These are phyloP conservation scores for Silurus meridionalis DNA, from an alignment of 2,113 vertebrate species.

Conservation along the genomic window DNA sequence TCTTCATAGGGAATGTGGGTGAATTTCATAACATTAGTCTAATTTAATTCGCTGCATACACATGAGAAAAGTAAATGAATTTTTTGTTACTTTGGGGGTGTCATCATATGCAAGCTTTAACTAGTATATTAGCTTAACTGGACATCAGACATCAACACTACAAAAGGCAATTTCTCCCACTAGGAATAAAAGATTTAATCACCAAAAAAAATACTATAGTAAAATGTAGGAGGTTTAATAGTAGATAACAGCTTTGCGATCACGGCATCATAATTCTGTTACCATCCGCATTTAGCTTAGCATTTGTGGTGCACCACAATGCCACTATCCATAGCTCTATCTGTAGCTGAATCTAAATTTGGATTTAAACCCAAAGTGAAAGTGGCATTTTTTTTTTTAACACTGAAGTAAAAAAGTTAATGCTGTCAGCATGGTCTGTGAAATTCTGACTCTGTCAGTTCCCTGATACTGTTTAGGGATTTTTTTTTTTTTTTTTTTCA, in stretches of 20 bases:
- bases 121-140: not conserved
- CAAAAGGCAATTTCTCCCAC: not conserved
- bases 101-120: not conserved
- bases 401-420: not conserved
- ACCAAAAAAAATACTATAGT: not conserved
- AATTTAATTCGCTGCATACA: not conserved
- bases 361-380: not conserved
- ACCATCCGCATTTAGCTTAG: not conserved
- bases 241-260: not conserved
- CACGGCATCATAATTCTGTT: not conserved
- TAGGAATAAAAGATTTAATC: not conserved
- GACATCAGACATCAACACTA: too few relatives aligned
- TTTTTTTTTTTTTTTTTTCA: not conserved
- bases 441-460: not conserved
- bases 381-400: not conserved
- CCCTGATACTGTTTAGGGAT: not conserved
- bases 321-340: not conserved
- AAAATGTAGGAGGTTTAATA: not conserved
- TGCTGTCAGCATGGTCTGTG: not conserved
- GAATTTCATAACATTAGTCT: not conserved
- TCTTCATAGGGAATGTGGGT: too few relatives aligned
- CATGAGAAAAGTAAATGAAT: not conserved
- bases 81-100: not conserved
- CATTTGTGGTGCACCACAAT: not conserved
- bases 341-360: not conserved